Conservation (phyloP, 1,140 invertebrate species). For the Berghia stephanieae region DNA sequence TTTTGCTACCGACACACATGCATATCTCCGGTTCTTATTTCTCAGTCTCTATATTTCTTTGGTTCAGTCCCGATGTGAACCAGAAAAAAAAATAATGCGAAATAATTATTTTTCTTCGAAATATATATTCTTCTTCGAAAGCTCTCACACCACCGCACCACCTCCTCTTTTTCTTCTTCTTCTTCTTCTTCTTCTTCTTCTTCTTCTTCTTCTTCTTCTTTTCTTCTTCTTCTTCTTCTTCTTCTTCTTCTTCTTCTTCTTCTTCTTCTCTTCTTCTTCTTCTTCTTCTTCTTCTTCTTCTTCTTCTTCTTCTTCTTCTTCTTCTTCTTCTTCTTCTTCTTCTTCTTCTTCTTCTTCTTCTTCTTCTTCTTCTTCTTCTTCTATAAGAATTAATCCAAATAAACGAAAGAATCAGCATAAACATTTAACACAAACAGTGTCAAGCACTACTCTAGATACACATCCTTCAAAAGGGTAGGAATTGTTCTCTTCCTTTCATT, state of each 20-base stretch:
- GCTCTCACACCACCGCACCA: background rate
- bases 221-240: conserved; percentile 9
- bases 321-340: background rate
- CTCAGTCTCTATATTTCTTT: background rate
- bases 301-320: background rate
- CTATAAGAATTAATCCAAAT: background rate
- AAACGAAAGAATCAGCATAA: too few species aligned
- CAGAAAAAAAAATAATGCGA: too few species aligned
- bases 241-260: background rate
- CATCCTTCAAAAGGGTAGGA: background rate
- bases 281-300: conserved; percentile 10
- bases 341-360: background rate
- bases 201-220: background rate
- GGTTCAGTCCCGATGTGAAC: too few species aligned
- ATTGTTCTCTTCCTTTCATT: too few species aligned
- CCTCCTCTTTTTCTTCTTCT: conserved; percentile 14
- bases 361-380: background rate
- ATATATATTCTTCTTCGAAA: too few species aligned
- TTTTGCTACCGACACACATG: background rate
- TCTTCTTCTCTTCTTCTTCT: conserved; percentile 12
- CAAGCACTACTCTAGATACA: background rate
- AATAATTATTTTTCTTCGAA: too few species aligned
- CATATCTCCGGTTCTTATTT: background rate
- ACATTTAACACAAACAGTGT: background rate
- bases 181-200: conserved; percentile 19